A percentile compares a stretch with the other conserved stretches of the same genome.
Conservation (phyloP, 2,888 invertebrate species). For the Drosophila nigricruria region DNA sequence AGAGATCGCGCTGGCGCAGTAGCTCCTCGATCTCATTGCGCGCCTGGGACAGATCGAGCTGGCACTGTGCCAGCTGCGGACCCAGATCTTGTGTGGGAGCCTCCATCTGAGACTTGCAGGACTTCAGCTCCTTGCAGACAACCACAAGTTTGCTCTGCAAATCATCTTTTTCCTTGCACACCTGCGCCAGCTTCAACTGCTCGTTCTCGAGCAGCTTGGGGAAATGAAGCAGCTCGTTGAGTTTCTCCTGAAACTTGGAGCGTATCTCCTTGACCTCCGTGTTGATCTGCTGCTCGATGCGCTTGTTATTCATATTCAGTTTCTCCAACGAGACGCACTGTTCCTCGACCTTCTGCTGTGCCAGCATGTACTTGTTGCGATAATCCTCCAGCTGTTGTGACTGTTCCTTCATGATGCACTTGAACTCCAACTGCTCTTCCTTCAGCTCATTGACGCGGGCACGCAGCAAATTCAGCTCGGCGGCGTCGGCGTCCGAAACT, state of each 20-base stretch:
- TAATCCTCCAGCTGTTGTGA: constrained; percentile 84
- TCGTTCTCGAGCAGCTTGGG: constrained; percentile 84
- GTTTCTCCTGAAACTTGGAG: constrained; percentile 84
- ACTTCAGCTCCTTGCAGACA: constrained; percentile 83
- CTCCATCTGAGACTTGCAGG: constrained; percentile 66
- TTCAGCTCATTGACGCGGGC: constrained; percentile 80
- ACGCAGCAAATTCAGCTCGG: constrained; percentile 77
- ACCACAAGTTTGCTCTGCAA: constrained; percentile 81
- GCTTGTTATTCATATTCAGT: constrained; percentile 83
- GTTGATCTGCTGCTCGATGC: constrained; percentile 84
- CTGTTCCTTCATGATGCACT: constrained; percentile 84
- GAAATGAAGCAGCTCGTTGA: constrained; percentile 83
- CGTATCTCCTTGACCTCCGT: constrained; percentile 84
- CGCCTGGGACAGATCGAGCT: constrained; percentile 73
- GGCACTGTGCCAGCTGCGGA: constrained; percentile 73
- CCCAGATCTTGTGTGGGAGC: constrained; percentile 66
- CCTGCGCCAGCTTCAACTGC: constrained; percentile 80
- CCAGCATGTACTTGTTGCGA: constrained; percentile 83
- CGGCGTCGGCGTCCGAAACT: constrained; percentile 66
- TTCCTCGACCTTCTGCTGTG: constrained; percentile 84
- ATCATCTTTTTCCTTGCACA: constrained; percentile 82
- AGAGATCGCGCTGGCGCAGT: constrained; percentile 77
- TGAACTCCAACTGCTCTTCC: constrained; percentile 84
- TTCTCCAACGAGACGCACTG: constrained; percentile 82
- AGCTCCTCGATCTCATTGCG: constrained; percentile 77